phyloP scores from a whole-genome alignment of 2,113 vertebrate species.

The Circaetus gallicus region DNA sequence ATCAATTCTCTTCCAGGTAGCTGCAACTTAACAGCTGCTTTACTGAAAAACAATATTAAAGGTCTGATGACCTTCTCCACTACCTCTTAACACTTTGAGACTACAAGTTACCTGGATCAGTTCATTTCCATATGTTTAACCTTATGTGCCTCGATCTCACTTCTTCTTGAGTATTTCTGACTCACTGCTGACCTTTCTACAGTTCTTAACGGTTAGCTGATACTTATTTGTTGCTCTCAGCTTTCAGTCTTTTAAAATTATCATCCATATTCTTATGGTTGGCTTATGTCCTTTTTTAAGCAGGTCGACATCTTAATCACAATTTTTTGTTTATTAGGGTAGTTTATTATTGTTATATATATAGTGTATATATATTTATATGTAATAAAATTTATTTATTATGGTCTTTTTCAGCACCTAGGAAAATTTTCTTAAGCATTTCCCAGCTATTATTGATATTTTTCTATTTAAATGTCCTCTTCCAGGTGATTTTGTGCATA shows the following conservation, averaged over 20 bases:
- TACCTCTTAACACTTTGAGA: background rate
- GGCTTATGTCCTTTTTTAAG: background rate
- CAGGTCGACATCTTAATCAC: background rate
- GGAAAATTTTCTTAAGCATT: background rate
- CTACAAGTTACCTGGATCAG: background rate
- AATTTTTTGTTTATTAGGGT: background rate
- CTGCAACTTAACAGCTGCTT: background rate
- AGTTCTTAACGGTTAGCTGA: background rate
- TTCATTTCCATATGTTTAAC: slow-evolving; percentile 14
- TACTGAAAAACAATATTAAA: background rate
- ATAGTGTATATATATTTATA: background rate
- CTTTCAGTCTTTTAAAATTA: background rate
- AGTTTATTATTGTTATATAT: background rate
- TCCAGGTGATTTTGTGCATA: background rate
- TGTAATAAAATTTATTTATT: background rate
- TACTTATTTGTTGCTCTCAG: background rate
- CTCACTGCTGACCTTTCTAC: background rate
- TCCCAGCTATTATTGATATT: background rate
- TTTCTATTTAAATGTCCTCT: background rate
- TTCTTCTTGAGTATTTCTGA: background rate
- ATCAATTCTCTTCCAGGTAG: background rate
- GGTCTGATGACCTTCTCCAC: background rate
- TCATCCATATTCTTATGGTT: background rate
- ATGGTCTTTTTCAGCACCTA: background rate
- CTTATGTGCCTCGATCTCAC: background rate